Evolutionary conservation across 2,888 invertebrate species (phyloP).

Genomic region (Netelia virgata): DNA sequence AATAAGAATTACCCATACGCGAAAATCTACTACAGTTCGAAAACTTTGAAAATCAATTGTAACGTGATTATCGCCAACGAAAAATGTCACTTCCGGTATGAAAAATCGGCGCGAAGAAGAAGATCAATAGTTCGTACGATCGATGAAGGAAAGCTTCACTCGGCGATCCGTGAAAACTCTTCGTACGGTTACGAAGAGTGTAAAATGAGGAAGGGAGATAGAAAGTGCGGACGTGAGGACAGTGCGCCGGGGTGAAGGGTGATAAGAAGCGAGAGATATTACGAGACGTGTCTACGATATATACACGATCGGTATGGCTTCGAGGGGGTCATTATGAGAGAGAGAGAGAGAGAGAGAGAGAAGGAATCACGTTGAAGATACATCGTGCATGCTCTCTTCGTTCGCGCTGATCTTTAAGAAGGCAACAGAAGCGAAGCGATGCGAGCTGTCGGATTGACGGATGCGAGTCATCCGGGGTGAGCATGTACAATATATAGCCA

Average conservation of each 20-base stretch:
- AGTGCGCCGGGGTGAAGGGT: conserved; percentile 73
- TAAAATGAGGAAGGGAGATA: conserved; percentile 66
- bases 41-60: conserved; percentile 1
- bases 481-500: conserved; percentile 41
- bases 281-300: conserved; percentile 35
- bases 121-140: conserved; percentile 1
- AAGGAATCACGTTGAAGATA: conserved; percentile 7
- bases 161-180: background rate
- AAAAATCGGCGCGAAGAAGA: conserved; percentile 15
- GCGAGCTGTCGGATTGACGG: conserved; percentile 69
- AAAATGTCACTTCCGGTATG: conserved; percentile 68
- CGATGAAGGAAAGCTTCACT: conserved; percentile 12
- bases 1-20: background rate
- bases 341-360: conserved; percentile 62
- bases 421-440: conserved; percentile 64
- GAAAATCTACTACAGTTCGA: background rate
- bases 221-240: conserved; percentile 76
- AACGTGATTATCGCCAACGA: background rate
- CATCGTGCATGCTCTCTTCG: conserved; percentile 47
- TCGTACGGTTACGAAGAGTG: conserved; percentile 25
- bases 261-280: conserved; percentile 53
- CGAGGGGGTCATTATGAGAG: conserved; percentile 78
- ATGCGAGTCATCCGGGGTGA: conserved; percentile 68
- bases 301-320: conserved; percentile 70
- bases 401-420: conserved; percentile 59